Evolutionary conservation across 2,113 vertebrate species (phyloP).

Genomic region (Hippoglossus stenolepis): DNA sequence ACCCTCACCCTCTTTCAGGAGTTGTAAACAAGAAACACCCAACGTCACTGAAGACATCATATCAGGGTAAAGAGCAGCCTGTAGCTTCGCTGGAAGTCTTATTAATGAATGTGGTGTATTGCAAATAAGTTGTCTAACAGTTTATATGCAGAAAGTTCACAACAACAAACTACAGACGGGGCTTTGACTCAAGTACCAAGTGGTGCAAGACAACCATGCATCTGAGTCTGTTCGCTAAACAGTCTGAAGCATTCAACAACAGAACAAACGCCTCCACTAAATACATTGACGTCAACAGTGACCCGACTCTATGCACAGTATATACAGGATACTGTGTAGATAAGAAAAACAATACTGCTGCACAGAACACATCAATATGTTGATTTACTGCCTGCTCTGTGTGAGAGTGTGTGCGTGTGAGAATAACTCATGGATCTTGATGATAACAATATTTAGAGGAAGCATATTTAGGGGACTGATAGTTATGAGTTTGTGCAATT

Average conservation of each 20-base stretch:
- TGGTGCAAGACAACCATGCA: too few relatives aligned
- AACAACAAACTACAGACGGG: too few relatives aligned
- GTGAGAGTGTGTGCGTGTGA: too few relatives aligned
- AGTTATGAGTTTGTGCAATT: too few relatives aligned
- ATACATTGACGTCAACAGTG: background rate
- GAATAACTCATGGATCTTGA: too few relatives aligned
- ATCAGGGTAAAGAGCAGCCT: background rate
- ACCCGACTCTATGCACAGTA: background rate
- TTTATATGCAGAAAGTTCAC: too few relatives aligned
- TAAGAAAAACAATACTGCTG: constrained; percentile 32
- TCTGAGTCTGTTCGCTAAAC: too few relatives aligned
- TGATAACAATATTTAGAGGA: too few relatives aligned
- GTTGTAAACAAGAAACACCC: background rate
- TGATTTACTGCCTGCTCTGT: constrained; percentile 1
- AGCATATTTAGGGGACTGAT: too few relatives aligned
- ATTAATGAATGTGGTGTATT: background rate
- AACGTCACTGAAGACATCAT: background rate
- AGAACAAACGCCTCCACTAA: background rate
- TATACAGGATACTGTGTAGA: constrained; percentile 29
- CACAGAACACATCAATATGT: background rate
- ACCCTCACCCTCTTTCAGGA: constrained; percentile 3
- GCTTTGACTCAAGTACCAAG: too few relatives aligned
- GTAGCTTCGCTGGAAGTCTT: too few relatives aligned
- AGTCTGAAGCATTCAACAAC: background rate
- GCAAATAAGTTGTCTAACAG: background rate